A percentile compares a stretch with the other conserved stretches of the same genome.
phyloP scores from a whole-genome alignment of 2,113 vertebrate genomes.

The Scolopax mira region DNA sequence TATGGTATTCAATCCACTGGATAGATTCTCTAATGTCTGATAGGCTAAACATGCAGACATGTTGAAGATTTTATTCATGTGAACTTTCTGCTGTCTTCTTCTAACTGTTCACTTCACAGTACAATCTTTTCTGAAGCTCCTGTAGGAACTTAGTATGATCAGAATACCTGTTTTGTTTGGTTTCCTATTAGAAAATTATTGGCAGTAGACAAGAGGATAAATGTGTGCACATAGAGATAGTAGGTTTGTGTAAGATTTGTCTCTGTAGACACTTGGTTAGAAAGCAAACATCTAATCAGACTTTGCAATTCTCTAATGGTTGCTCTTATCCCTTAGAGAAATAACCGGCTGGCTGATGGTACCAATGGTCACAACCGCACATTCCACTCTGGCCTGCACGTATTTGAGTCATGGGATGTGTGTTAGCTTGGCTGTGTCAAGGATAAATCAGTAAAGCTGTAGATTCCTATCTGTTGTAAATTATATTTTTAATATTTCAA shows the following conservation, averaged over 20 bases:
- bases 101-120: background rate
- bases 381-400: background rate
- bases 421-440: background rate
- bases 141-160: background rate
- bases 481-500: background rate
- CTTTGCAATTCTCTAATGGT: background rate
- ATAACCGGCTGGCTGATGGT: background rate
- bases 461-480: background rate
- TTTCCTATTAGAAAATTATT: background rate
- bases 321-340: background rate
- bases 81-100: background rate
- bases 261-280: background rate
- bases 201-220: background rate
- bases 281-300: background rate
- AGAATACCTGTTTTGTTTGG: background rate
- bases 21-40: background rate
- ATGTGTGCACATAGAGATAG: background rate
- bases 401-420: fast-evolving
- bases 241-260: background rate
- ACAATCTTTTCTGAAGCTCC: background rate
- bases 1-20: background rate
- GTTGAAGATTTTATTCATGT: background rate
- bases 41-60: background rate
- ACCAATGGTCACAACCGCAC: background rate
- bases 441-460: background rate